A percentile compares a stretch with the other conserved stretches of the same genome.
These are phyloP conservation scores for Spisula solida DNA, from an alignment of 2,888 invertebrate genomes.

Conservation along the genomic window DNA sequence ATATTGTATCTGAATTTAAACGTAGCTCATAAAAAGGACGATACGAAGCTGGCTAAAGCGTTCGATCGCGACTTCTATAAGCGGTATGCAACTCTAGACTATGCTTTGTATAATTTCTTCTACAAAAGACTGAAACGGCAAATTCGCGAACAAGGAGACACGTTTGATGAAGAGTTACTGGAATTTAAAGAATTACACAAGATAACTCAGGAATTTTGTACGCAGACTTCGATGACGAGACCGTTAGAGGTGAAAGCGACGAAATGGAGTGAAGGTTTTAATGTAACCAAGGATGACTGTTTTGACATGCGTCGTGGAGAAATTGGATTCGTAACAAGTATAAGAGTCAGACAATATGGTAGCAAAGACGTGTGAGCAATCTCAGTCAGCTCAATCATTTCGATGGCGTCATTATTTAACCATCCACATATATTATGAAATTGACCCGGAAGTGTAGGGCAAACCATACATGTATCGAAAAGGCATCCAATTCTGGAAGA, in stretches of 20 bases:
- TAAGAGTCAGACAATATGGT: slow-evolving; percentile 66
- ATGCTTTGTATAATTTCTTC: slow-evolving; percentile 60
- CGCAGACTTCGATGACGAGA: background rate
- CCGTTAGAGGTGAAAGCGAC: slow-evolving; percentile 44
- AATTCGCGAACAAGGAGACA: slow-evolving; percentile 62
- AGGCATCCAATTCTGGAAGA: too few species aligned
- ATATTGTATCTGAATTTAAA: slow-evolving; percentile 71
- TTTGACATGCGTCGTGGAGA: slow-evolving; percentile 55
- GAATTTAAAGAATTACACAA: slow-evolving; percentile 63
- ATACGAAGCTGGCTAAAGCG: slow-evolving; percentile 48
- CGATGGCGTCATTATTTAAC: too few species aligned
- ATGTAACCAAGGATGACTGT: slow-evolving; percentile 55
- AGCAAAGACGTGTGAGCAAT: slow-evolving; percentile 42
- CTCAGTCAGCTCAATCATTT: background rate
- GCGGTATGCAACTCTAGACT: slow-evolving; percentile 57
- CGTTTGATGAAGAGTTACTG: slow-evolving; percentile 68
- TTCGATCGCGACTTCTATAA: slow-evolving; percentile 63
- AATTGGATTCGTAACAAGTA: slow-evolving; percentile 59
- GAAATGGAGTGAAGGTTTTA: slow-evolving; percentile 61
- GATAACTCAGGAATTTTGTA: slow-evolving; percentile 63
- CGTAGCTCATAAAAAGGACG: slow-evolving; percentile 61
- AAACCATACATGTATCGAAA: too few species aligned
- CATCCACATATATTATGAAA: too few species aligned
- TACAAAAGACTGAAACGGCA: slow-evolving; percentile 56
- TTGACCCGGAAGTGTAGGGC: too few species aligned